Conservation (phyloP, 1,140 invertebrate species). For the Drosophila dunni region DNA sequence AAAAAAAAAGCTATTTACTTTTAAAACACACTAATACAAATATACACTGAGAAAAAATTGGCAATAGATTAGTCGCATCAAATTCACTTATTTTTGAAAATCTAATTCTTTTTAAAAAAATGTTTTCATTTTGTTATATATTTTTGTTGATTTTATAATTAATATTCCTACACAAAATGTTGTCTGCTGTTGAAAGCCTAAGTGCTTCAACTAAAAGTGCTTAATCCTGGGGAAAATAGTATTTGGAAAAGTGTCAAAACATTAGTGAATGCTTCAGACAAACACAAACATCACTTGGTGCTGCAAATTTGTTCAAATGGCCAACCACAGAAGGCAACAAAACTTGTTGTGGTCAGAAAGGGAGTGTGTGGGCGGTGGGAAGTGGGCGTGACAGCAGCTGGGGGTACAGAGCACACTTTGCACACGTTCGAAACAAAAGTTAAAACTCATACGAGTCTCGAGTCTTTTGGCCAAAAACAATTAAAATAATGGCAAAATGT, state of each 20-base stretch:
- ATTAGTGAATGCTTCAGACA: slow-evolving; percentile 19
- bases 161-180: not conserved
- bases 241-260: slow-evolving; percentile 30
- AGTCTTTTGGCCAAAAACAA: slow-evolving; percentile 52
- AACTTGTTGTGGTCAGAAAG: slow-evolving; percentile 24
- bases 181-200: not conserved
- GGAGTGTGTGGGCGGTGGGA: too few relatives aligned
- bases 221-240: slow-evolving; percentile 12
- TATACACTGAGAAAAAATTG: slow-evolving; percentile 84
- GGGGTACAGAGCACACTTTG: slow-evolving; percentile 35
- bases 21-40: slow-evolving; percentile 78
- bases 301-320: slow-evolving; percentile 22
- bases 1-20: slow-evolving; percentile 42
- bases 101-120: not conserved
- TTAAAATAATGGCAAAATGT: slow-evolving; percentile 67
- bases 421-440: slow-evolving; percentile 21
- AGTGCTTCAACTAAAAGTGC: not conserved
- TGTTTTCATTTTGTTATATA: slow-evolving; percentile 40
- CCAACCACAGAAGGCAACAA: slow-evolving; percentile 22
- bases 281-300: slow-evolving; percentile 20
- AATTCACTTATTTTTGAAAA: slow-evolving; percentile 37
- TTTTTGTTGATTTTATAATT: slow-evolving; percentile 10
- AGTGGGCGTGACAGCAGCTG: not conserved
- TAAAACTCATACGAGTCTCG: slow-evolving; percentile 41
- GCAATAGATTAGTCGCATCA: slow-evolving; percentile 83